These are phyloP conservation scores for Nerophis ophidion DNA, from an alignment of 2,113 vertebrate species.

Conservation along the genomic window DNA sequence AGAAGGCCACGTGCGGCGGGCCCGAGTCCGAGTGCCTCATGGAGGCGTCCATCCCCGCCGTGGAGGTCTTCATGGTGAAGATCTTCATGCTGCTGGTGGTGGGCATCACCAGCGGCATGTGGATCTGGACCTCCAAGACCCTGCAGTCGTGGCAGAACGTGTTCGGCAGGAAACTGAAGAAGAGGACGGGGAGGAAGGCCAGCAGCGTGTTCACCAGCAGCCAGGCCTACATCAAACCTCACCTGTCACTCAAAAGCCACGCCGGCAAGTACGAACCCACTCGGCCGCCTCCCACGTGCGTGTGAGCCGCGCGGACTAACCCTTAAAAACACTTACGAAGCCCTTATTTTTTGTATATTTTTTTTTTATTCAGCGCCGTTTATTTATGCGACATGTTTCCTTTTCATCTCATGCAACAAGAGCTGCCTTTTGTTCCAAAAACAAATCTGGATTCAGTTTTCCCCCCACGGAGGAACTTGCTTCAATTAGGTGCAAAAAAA, in stretches of 20 bases:
- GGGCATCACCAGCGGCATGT: constrained; percentile 96
- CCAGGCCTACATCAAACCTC: constrained; percentile 87
- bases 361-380: constrained; percentile 64
- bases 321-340: constrained; percentile 37
- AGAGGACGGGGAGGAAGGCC: constrained; percentile 82
- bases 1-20: constrained; percentile 76
- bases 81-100: constrained; percentile 94
- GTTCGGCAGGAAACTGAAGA: constrained; percentile 84
- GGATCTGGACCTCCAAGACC: constrained; percentile 98
- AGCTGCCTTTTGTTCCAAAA: constrained; percentile 42
- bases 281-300: constrained; percentile 81
- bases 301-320: constrained; percentile 69
- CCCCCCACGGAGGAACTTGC: constrained; percentile 37
- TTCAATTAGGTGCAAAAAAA: constrained; percentile 41
- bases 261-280: constrained; percentile 83
- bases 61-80: constrained; percentile 97
- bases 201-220: constrained; percentile 80
- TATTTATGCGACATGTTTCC: constrained; percentile 34
- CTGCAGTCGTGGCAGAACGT: constrained; percentile 95
- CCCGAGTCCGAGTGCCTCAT: constrained; percentile 80
- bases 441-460: constrained; percentile 54
- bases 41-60: constrained; percentile 85
- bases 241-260: constrained; percentile 80
- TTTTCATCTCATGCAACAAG: constrained; percentile 37
- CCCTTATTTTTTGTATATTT: constrained; percentile 49